Evolutionary conservation across 2,797 vertebrate genomes (phyloP).

Genomic region (Oreonectes daqikongensis): DNA sequence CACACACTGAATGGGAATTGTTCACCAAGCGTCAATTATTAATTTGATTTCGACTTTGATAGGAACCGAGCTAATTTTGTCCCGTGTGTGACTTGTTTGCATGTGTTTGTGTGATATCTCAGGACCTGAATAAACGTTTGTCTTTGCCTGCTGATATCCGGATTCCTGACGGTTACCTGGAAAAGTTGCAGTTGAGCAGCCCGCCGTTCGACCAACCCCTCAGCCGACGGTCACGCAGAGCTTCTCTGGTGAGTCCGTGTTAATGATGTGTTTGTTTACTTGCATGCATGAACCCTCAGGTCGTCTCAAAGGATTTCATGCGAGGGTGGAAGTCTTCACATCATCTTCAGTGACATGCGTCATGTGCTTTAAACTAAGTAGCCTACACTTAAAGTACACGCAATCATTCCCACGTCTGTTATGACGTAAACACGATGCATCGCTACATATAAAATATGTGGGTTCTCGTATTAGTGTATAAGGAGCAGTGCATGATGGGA

Average conservation of each 20-base stretch:
- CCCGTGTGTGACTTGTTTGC: constrained; percentile 16
- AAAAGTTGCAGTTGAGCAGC: constrained; percentile 95
- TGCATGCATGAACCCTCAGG: neutral
- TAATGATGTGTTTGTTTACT: neutral
- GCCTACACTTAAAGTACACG: neutral
- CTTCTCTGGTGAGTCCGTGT: constrained; percentile 79
- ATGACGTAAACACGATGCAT: neutral
- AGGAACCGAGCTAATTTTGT: neutral
- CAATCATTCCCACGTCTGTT: neutral
- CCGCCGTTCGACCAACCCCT: constrained; percentile 93
- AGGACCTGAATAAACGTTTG: constrained; percentile 85
- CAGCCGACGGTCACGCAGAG: constrained; percentile 86
- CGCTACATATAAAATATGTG: neutral
- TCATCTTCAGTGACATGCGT: neutral
- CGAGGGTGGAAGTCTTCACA: neutral
- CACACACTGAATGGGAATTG: neutral
- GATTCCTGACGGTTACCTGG: constrained; percentile 96
- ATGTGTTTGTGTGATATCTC: constrained; percentile 9
- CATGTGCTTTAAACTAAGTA: neutral
- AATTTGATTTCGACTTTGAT: constrained; percentile 15
- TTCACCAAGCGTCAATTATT: constrained; percentile 25
- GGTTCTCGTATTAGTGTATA: neutral
- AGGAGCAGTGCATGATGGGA: constrained; percentile 15
- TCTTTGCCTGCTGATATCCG: constrained; percentile 96
- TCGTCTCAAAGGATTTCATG: neutral